Base-by-base conservation (phyloP, 2,113 vertebrate genomes). In the Periophthalmus modestus region DNA sequence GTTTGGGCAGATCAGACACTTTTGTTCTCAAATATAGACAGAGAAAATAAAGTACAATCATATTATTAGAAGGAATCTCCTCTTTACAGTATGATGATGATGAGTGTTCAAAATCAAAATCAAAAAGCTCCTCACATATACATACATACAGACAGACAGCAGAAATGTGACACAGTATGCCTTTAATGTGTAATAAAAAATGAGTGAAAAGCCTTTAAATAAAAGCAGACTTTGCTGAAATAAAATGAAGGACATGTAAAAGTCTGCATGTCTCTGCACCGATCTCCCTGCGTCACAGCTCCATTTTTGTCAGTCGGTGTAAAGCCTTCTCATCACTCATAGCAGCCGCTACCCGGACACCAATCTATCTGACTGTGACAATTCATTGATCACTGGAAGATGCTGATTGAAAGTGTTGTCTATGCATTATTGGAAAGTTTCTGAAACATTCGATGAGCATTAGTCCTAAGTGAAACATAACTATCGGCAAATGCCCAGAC, bases 391-490 rank as follows among this genome's bases (percentile, higher is more conserved):
- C 85, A 85, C 69, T 78, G 63, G 12, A 12, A 24, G 72, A 71
- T 33, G 71, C 68, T 78, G 84, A 90, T 81, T 86, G 82, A 81
- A 86, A 78, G 66, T 78, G 89, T 81, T 86, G 81, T 68, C 70
- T 24, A 15, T 75, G 86, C 84, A 85, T 81, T 85, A 87, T 89
- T 81, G 86, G 86, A 81, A 87, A 83, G 78, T 88, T 88, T 85
- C 81, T 63, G 52, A 84, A 78, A 82, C 59, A 74, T 87, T 90
- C 87, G 77, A 88, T 85, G 82, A 69, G 77, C 84, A 90, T 92
- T 89, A 91, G 85, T 85, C 78, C 75, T 78, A 80, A 91, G 88
- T 91, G 89, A 89, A 87, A 89, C 87, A 90, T 91, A 90, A 89
- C 75, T 88, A 90, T 90, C 66, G 87, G 85, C 87, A 86, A 84